Base-by-base conservation (phyloP, 2,888 invertebrate genomes). In the Congeria kusceri region DNA sequence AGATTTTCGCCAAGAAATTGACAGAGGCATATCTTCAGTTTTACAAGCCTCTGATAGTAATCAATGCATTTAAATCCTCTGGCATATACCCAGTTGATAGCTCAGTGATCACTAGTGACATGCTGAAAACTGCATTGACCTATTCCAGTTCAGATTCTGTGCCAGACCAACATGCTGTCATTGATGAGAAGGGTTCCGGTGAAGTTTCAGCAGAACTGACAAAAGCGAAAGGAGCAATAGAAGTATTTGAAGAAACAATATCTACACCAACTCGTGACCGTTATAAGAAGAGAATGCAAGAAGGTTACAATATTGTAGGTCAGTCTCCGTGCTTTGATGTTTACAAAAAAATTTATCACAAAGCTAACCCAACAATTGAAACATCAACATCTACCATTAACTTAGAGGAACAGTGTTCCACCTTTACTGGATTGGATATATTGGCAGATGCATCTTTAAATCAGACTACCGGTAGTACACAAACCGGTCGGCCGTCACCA, bases 31-130 rank as follows among this genome's bases (percentile, higher is more conserved):
- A 27, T 25, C 25, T n/a, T n/a, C n/a, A n/a, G 3, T 77, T 81
- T 47, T 82, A 78, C 61, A 75, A 75, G 11, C 78, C 82, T 18
- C 53, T 74, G 15, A 82, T 66, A n/a, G 71, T 70, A 20, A 67
- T 76, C 25, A 70, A 62, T 49, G 49, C 49, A 49, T 49, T 49
- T 49, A 49, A 49, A 5, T 18, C 49, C 18, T 49, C 7, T 20
- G 49, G 49, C 49, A 49, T 49, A 18, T 49, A 49, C 49, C 49
- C 49, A 20, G 49, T 49, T 20, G 49, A 49, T 49, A 49, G 49
- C 49, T 20, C 5, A 20, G 49, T 49, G 5, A 49, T 49, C 49
- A 49, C 49, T 32, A 28, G 25, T 78, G 20, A 58, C 27, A 27
- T 58, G 18, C 23, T 28, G 39, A 27, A 62, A 29, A 7, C 62